A percentile compares a stretch with the other conserved stretches of the same genome.
Conservation (phyloP, 2,797 vertebrate species). For the Trematomus bernacchii region DNA sequence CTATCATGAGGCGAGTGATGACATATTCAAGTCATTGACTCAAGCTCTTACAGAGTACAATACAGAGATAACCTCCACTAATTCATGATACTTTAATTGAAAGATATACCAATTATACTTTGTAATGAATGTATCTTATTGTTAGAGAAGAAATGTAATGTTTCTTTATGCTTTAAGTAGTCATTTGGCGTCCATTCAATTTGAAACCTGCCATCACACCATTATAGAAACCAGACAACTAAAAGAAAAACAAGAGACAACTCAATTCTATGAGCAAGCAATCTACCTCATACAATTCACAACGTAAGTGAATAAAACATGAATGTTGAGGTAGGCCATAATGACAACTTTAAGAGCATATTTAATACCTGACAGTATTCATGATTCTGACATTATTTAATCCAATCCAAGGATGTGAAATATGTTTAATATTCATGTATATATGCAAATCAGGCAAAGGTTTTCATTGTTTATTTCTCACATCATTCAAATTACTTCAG, state of each 20-base stretch:
- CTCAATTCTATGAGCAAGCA: background rate
- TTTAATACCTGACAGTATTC: background rate
- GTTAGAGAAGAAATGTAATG: background rate
- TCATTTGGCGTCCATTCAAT: background rate
- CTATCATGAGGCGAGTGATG: constrained; percentile 19
- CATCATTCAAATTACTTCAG: background rate
- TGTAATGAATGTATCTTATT: background rate
- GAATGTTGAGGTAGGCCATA: background rate
- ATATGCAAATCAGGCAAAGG: background rate
- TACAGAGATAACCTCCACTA: background rate
- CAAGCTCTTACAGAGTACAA: constrained; percentile 1
- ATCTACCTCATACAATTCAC: background rate
- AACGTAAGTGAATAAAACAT: background rate
- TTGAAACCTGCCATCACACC: background rate
- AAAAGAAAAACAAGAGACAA: background rate
- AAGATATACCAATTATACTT: background rate
- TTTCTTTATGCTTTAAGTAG: background rate
- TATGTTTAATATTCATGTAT: background rate
- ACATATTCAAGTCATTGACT: constrained; percentile 35
- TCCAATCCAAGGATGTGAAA: background rate
- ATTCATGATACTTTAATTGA: constrained; percentile 21
- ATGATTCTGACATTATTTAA: background rate
- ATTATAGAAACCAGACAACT: constrained; percentile 14
- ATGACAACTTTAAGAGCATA: background rate
- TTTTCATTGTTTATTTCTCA: background rate